Conservation (phyloP, 1,140 invertebrate species). For the Drosophila funebris region DNA sequence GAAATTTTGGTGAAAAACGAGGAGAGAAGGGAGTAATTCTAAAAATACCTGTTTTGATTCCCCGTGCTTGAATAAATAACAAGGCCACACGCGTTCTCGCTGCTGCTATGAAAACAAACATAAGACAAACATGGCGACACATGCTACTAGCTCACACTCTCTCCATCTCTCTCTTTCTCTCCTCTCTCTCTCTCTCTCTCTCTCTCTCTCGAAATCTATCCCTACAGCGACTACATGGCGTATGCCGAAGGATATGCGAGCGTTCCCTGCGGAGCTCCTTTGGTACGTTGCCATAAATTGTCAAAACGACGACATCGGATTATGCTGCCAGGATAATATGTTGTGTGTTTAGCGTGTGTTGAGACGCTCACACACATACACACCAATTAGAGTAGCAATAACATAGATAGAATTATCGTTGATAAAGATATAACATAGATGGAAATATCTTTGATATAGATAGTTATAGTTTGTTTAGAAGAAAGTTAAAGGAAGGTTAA, state of each 20-base stretch:
- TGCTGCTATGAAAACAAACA: conserved; percentile 56
- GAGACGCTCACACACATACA: conserved; percentile 1
- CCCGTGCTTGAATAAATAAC: conserved; percentile 63
- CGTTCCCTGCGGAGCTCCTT: conserved; percentile 7
- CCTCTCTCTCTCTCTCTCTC: background rate
- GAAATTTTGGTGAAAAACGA: background rate
- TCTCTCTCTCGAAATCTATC: background rate
- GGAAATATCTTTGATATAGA: no score
- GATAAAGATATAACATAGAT: conserved; percentile 15
- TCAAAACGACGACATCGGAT: conserved; percentile 72
- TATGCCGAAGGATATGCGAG: conserved; percentile 18
- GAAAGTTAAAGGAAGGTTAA: no score
- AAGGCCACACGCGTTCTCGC: conserved; percentile 28
- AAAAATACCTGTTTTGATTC: background rate
- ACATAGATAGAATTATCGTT: background rate
- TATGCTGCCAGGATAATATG: conserved; percentile 43
- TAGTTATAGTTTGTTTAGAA: no score
- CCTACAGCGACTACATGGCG: background rate
- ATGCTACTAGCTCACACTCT: conserved; percentile 24
- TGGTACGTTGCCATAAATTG: conserved; percentile 64
- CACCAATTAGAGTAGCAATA: background rate
- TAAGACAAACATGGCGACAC: conserved; percentile 68
- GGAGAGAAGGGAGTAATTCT: background rate
- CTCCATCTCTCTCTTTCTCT: background rate
- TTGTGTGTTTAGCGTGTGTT: conserved; percentile 22